Conservation (phyloP, 2,888 invertebrate species). For the Willowsia nigromaculata region DNA sequence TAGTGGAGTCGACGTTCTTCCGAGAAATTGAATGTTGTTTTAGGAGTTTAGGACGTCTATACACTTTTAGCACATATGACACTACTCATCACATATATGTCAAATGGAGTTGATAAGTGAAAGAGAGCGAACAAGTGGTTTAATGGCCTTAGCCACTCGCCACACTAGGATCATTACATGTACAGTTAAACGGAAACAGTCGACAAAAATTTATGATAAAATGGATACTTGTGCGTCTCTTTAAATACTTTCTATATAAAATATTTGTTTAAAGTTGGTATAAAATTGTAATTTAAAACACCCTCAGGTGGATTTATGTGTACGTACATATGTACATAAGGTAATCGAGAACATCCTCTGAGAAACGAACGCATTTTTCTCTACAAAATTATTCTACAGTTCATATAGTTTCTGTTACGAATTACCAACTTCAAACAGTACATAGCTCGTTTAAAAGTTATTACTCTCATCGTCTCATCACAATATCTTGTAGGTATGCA, state of each 20-base stretch:
- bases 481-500: not conserved
- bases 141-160: conserved; percentile 45
- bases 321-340: conserved; percentile 6
- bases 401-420: not conserved
- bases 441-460: not conserved
- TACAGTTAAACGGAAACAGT: conserved; percentile 64
- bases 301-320: conserved; percentile 33
- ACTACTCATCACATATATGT: conserved; percentile 29
- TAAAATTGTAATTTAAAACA: conserved; percentile 45
- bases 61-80: not conserved
- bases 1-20: conserved; percentile 26
- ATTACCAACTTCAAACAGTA: not conserved
- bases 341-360: conserved; percentile 65
- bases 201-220: not conserved
- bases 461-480: conserved; percentile 21
- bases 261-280: conserved; percentile 1
- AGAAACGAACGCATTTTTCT: conserved; percentile 57
- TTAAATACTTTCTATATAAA: not conserved
- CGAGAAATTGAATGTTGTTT: conserved; percentile 37
- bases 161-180: not conserved
- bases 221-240: not conserved
- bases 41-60: not conserved
- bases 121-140: conserved; percentile 63
- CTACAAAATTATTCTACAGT: not conserved
- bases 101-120: conserved; percentile 32